A percentile compares a stretch with the other conserved stretches of the same genome.
phyloP scores from a whole-genome alignment of 2,888 invertebrate species.

The Drosophila anomalata region DNA sequence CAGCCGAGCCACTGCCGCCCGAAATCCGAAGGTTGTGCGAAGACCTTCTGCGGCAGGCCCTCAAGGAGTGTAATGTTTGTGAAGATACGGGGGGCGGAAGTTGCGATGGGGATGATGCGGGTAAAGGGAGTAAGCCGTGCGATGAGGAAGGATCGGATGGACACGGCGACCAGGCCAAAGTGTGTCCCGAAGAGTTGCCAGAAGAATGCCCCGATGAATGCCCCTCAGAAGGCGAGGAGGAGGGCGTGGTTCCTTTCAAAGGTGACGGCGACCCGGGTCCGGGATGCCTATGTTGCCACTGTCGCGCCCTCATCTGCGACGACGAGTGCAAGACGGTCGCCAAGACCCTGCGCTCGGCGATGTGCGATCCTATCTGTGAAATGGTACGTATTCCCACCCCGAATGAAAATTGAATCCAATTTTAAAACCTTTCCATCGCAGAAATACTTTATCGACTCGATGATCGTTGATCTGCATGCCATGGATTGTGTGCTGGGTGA shows the following conservation, averaged over 20 bases:
- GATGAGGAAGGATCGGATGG: slow-evolving; percentile 13
- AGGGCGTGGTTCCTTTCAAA: neutral
- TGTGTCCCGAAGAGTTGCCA: neutral
- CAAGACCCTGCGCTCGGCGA: slow-evolving; percentile 50
- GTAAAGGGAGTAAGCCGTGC: neutral
- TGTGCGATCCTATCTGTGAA: slow-evolving; percentile 60
- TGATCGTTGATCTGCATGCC: slow-evolving; percentile 75
- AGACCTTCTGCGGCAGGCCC: slow-evolving; percentile 23
- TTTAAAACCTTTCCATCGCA: slow-evolving; percentile 20
- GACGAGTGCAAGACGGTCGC: slow-evolving; percentile 60
- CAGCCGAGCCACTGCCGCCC: slow-evolving; percentile 19
- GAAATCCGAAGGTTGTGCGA: slow-evolving; percentile 28
- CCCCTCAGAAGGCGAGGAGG: neutral
- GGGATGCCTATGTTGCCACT: slow-evolving; percentile 73
- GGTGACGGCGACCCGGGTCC: neutral
- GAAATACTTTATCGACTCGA: slow-evolving; percentile 81
- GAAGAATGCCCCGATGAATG: neutral
- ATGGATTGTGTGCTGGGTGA: slow-evolving; percentile 74
- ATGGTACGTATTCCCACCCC: slow-evolving; percentile 44
- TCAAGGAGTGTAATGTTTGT: slow-evolving; percentile 22
- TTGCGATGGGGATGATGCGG: too few relatives aligned
- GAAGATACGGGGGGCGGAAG: neutral
- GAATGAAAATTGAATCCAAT: neutral
- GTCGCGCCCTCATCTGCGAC: slow-evolving; percentile 57
- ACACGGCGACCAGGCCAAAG: neutral